Percentiles rank a stretch among this genome's conserved stretches.
These are phyloP conservation scores for Hypanus sabinus DNA, from an alignment of 2,113 vertebrate species.

Conservation along the genomic window DNA sequence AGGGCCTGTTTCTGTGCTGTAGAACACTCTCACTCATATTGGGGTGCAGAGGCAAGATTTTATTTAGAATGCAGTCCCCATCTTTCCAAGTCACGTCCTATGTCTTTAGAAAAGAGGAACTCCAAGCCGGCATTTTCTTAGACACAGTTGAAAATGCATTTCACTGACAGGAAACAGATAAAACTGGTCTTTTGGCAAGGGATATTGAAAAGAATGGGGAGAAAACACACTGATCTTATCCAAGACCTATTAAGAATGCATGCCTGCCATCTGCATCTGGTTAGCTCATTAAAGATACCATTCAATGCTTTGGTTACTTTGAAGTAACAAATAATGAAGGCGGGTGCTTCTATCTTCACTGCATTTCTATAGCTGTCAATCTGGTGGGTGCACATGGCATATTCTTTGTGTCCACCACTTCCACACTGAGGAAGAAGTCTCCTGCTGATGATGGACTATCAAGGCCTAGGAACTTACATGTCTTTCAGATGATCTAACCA, in stretches of 20 bases:
- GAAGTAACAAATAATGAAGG: neutral
- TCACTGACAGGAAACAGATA: neutral
- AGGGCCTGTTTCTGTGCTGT: too few species aligned
- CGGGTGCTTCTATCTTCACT: neutral
- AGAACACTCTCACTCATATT: too few species aligned
- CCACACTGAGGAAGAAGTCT: neutral
- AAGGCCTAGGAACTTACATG: neutral
- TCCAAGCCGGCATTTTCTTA: neutral
- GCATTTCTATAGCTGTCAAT: neutral
- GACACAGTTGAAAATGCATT: too few species aligned
- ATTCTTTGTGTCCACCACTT: neutral
- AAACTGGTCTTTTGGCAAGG: neutral
- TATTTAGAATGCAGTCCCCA: neutral
- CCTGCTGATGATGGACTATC: neutral
- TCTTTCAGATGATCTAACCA: neutral
- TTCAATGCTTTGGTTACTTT: neutral
- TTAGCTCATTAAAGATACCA: neutral
- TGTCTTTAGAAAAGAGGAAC: neutral
- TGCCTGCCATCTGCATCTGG: neutral
- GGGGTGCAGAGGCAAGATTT: neutral
- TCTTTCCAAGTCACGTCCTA: neutral
- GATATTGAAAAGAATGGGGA: neutral
- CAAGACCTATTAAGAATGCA: neutral
- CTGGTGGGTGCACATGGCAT: neutral
- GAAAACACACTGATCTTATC: neutral